Evolutionary conservation across 2,888 invertebrate species (phyloP).

Genomic region (Molorchus minor): DNA sequence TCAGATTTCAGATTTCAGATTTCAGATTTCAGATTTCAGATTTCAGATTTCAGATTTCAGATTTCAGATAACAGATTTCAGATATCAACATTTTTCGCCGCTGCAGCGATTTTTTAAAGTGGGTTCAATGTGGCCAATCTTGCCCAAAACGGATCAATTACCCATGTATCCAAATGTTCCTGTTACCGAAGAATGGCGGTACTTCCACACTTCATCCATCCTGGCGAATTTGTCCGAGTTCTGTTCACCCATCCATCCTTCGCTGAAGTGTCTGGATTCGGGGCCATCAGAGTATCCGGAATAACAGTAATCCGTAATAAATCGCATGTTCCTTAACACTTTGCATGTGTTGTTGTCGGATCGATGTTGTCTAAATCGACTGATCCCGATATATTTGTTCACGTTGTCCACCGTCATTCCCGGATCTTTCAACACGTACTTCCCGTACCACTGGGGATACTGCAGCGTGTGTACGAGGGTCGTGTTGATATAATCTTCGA

Average conservation of each 20-base stretch:
- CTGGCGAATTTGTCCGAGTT: constrained; percentile 29
- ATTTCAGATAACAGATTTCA: too few relatives aligned
- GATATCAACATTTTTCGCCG: too few relatives aligned
- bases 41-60: too few relatives aligned
- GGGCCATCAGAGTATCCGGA: constrained; percentile 9
- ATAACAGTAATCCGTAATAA: constrained; percentile 9
- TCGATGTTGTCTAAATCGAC: constrained; percentile 48
- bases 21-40: too few relatives aligned
- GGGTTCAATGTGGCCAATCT: too few relatives aligned
- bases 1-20: too few relatives aligned
- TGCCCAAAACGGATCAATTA: constrained; percentile 23
- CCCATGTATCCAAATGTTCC: constrained; percentile 38
- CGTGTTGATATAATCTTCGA: constrained; percentile 39
- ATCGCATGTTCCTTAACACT: background rate
- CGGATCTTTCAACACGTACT: constrained; percentile 38
- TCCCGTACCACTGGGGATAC: constrained; percentile 49
- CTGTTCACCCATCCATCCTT: constrained; percentile 25
- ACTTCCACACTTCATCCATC: constrained; percentile 43
- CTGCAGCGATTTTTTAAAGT: too few relatives aligned
- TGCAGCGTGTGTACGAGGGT: constrained; percentile 46
- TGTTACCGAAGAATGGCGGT: constrained; percentile 29
- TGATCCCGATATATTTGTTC: constrained; percentile 50
- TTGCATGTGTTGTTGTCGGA: constrained; percentile 27
- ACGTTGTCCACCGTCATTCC: constrained; percentile 50
- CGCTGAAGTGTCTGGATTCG: constrained; percentile 39